A percentile compares a stretch with the other conserved stretches of the same genome.
phyloP scores from a whole-genome alignment of 2,888 invertebrate species.

The Alloscopus bannaensis region DNA sequence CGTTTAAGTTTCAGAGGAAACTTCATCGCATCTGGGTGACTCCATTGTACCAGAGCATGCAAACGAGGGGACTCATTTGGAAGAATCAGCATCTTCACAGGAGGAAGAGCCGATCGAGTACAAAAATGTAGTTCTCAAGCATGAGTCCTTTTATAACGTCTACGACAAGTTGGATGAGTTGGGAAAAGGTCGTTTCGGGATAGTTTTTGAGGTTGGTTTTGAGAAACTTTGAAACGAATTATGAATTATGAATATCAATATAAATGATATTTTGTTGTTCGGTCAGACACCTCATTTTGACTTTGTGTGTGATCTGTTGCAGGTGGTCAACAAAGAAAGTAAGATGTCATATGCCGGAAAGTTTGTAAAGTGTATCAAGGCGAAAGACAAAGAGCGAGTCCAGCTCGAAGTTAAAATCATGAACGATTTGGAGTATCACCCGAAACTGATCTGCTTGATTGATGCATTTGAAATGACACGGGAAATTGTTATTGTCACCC shows the following conservation, averaged over 20 bases:
- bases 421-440: slow-evolving; percentile 86
- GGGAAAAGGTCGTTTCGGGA: slow-evolving; percentile 85
- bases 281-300: background rate
- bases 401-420: slow-evolving; percentile 90
- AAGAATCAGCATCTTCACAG: slow-evolving; percentile 21
- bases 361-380: slow-evolving; percentile 84
- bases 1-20: slow-evolving; percentile 28
- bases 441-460: slow-evolving; percentile 87
- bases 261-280: background rate
- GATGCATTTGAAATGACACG: slow-evolving; percentile 87
- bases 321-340: slow-evolving; percentile 80
- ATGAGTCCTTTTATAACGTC: slow-evolving; percentile 54
- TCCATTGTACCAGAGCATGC: slow-evolving; percentile 35
- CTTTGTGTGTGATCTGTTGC: too few relatives aligned
- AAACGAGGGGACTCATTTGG: slow-evolving; percentile 1
- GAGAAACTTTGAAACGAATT: too few relatives aligned
- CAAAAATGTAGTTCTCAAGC: slow-evolving; percentile 52
- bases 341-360: slow-evolving; percentile 87
- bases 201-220: slow-evolving; percentile 80
- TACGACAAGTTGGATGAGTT: slow-evolving; percentile 82
- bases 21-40: slow-evolving; percentile 23
- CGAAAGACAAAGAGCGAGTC: slow-evolving; percentile 85
- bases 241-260: too few relatives aligned
- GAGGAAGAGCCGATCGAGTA: slow-evolving; percentile 59
- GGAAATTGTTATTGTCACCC: slow-evolving; percentile 91